These are phyloP conservation scores for Brachionus koreanus DNA, from an alignment of 1,140 invertebrate species.

Conservation along the genomic window DNA sequence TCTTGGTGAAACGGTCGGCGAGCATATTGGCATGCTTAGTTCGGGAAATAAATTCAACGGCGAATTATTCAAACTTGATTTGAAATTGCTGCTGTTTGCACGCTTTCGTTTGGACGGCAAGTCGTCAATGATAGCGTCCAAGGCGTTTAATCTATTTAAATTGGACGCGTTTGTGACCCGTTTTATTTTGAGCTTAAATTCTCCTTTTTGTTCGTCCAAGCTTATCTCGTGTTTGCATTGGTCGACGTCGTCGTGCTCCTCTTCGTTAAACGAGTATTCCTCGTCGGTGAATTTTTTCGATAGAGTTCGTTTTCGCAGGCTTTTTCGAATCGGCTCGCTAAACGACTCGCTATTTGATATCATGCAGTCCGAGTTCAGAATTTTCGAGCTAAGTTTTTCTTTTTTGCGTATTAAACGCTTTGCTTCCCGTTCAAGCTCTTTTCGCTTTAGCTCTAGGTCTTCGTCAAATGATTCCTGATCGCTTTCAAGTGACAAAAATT, in stretches of 20 bases:
- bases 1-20: neutral
- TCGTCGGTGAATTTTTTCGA: constrained; percentile 21
- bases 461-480: constrained; percentile 12
- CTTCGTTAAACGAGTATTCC: neutral
- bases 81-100: neutral
- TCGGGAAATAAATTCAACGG: neutral
- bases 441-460: constrained; percentile 24
- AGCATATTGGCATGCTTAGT: constrained; percentile 8
- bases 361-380: constrained; percentile 16
- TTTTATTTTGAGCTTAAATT: constrained; percentile 36
- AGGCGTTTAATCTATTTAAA: neutral
- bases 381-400: constrained; percentile 15
- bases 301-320: neutral
- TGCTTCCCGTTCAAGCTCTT: constrained; percentile 5
- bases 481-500: neutral
- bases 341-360: neutral
- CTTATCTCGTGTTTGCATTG: neutral
- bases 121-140: neutral
- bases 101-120: neutral
- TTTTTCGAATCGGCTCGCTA: neutral
- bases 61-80: neutral
- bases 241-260: neutral
- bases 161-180: neutral
- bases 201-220: constrained; percentile 1
- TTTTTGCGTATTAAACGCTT: constrained; percentile 28